A percentile compares a stretch with the other conserved stretches of the same genome.
phyloP scores from a whole-genome alignment of 30 jellyfish, hydroid and myxozoan species.

The Sanderia malayensis region DNA sequence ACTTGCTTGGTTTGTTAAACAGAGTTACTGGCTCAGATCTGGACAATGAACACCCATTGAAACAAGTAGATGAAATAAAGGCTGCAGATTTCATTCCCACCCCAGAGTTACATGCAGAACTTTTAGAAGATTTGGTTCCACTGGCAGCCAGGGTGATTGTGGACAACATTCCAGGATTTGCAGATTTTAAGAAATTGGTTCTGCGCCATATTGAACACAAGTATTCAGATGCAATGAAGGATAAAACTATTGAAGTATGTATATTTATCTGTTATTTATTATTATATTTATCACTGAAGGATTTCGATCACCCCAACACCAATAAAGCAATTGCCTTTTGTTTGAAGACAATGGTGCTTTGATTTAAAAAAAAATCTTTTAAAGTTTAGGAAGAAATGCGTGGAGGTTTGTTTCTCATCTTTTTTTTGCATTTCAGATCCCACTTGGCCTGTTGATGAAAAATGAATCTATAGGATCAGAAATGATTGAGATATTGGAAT shows the following conservation, averaged over 20 bases:
- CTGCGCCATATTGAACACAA: slow-evolving; percentile 34
- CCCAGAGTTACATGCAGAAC: neutral
- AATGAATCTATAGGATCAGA: slow-evolving; percentile 42
- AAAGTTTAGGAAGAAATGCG: neutral
- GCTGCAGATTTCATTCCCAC: neutral
- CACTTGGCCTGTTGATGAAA: slow-evolving; percentile 45
- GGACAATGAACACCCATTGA: neutral
- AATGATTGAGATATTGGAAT: slow-evolving; percentile 32
- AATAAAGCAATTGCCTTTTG: neutral
- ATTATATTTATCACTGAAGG: neutral
- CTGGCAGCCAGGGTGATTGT: slow-evolving; percentile 3
- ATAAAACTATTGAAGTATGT: slow-evolving; percentile 28
- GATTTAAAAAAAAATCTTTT: no score
- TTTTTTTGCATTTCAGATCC: slow-evolving; percentile 23
- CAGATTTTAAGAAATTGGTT: slow-evolving; percentile 10
- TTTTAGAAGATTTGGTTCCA: slow-evolving; percentile 4
- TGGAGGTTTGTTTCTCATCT: neutral
- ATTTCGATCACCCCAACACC: neutral
- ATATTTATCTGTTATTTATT: no score
- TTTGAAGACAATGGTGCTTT: neutral
- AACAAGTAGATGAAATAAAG: neutral
- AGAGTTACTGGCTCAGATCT: neutral
- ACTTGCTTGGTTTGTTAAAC: neutral
- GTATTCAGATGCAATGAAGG: slow-evolving; percentile 22
- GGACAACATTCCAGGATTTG: slow-evolving; percentile 16